Percentiles rank a stretch among this genome's conserved stretches.
Evolutionary conservation across 1,140 invertebrate genomes (phyloP).

Genomic region (Ectropis grisescens): DNA sequence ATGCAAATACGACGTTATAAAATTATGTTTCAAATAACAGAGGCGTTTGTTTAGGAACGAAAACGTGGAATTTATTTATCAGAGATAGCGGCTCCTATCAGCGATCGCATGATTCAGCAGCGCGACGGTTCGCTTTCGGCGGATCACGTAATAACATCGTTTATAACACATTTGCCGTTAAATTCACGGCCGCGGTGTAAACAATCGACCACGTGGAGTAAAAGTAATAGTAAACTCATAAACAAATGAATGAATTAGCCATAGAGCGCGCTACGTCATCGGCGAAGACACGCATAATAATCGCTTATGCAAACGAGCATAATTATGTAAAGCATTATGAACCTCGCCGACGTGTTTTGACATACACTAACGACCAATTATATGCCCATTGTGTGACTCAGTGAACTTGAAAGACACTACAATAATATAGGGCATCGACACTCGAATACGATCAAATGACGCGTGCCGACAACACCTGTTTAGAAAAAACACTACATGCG

Average conservation of each 20-base stretch:
- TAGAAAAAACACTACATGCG: constrained; percentile 39
- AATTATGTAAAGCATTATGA: constrained; percentile 65
- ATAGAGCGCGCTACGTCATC: constrained; percentile 44
- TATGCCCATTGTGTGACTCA: constrained; percentile 54
- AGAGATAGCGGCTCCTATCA: no score
- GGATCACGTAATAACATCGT: constrained; percentile 27
- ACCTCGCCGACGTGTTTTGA: constrained; percentile 51
- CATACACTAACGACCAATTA: constrained; percentile 61
- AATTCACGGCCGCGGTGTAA: constrained; percentile 32
- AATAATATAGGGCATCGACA: constrained; percentile 65
- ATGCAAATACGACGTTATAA: no score
- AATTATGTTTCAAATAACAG: no score
- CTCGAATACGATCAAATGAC: constrained; percentile 33
- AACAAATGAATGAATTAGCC: constrained; percentile 59
- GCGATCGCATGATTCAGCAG: no score
- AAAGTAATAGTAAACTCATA: constrained; percentile 49
- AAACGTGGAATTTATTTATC: no score
- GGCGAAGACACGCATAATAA: constrained; percentile 61
- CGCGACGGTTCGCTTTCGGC: no score
- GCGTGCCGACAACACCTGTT: constrained; percentile 42
- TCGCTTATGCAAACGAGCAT: constrained; percentile 59
- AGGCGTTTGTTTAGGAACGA: no score
- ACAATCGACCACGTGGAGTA: constrained; percentile 43
- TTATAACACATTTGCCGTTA: constrained; percentile 41
- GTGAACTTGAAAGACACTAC: constrained; percentile 59